phyloP scores from a whole-genome alignment of 2,113 vertebrate species.

The Tetrao urogallus region DNA sequence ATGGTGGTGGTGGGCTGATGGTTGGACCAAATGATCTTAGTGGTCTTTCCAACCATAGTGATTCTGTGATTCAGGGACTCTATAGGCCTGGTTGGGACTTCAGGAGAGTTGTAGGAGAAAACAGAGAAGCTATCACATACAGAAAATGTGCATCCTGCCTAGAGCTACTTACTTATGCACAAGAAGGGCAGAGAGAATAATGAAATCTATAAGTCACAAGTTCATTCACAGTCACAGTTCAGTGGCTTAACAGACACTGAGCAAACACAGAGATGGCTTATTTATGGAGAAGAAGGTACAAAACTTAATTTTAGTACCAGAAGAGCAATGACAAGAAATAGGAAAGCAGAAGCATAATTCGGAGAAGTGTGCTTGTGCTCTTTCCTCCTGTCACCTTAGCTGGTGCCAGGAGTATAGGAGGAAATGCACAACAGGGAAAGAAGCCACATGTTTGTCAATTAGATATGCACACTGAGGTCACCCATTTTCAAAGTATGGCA shows the following conservation, averaged over 20 bases:
- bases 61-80: too few species aligned
- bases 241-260: neutral
- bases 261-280: neutral
- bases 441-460: neutral
- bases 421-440: neutral
- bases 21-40: too few species aligned
- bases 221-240: neutral
- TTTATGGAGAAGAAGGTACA: neutral
- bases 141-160: neutral
- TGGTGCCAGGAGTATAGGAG: neutral
- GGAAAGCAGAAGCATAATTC: neutral
- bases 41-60: too few species aligned
- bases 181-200: neutral
- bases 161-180: neutral
- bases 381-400: neutral
- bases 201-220: neutral
- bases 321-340: neutral
- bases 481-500: neutral
- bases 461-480: neutral
- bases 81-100: neutral
- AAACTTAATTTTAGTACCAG: neutral
- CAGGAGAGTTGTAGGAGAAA: neutral
- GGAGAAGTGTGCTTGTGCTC: neutral
- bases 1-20: too few species aligned
- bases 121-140: neutral